phyloP scores from a whole-genome alignment of 2,113 vertebrate genomes.

The Oryzias melastigma region DNA sequence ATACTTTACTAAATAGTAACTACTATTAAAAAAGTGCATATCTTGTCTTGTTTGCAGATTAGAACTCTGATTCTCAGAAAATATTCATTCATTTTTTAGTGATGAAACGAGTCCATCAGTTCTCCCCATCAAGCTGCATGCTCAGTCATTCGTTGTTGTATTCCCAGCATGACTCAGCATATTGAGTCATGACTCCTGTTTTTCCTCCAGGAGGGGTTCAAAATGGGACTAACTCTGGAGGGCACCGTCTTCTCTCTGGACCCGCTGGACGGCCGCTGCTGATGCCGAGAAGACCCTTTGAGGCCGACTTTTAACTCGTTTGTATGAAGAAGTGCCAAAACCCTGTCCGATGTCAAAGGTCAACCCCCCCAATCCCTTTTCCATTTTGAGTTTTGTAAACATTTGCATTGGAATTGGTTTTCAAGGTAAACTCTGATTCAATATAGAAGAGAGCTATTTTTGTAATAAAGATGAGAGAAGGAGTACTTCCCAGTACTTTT shows the following conservation, averaged over 20 bases:
- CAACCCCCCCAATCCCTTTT: slow-evolving; percentile 59
- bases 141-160: neutral
- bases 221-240: slow-evolving; percentile 99
- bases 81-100: too few relatives aligned
- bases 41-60: too few relatives aligned
- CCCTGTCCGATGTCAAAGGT: slow-evolving; percentile 53
- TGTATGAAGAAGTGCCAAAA: slow-evolving; percentile 79
- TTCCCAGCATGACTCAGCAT: slow-evolving; percentile 13
- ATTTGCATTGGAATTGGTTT: slow-evolving; percentile 74
- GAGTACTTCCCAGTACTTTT: slow-evolving; percentile 61
- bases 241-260: slow-evolving; percentile 95
- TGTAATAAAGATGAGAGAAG: slow-evolving; percentile 60
- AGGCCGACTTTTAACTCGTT: slow-evolving; percentile 60
- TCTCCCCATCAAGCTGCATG: slow-evolving; percentile 4
- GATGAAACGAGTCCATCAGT: too few relatives aligned
- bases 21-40: too few relatives aligned
- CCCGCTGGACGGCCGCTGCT: slow-evolving; percentile 92
- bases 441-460: slow-evolving; percentile 78
- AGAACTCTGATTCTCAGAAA: too few relatives aligned
- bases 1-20: too few relatives aligned
- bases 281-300: slow-evolving; percentile 75
- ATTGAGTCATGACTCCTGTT: slow-evolving; percentile 7
- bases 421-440: slow-evolving; percentile 60
- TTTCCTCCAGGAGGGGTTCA: slow-evolving; percentile 98
- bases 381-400: slow-evolving; percentile 70